Evolutionary conservation across 2,888 invertebrate genomes (phyloP).

Genomic region (Diarsia dahlii): DNA sequence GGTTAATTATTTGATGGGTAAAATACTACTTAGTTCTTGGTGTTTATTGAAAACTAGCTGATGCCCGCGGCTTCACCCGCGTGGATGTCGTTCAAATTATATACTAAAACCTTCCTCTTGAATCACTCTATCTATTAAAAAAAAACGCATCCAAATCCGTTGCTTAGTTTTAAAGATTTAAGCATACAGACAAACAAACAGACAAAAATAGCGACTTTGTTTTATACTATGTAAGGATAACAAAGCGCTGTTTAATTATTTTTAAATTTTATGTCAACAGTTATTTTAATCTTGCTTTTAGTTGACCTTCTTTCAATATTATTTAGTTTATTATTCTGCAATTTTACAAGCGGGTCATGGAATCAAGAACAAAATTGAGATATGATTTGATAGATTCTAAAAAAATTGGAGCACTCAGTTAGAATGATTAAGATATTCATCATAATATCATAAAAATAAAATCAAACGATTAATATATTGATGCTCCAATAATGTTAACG

Average conservation of each 20-base stretch:
- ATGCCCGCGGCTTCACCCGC: too few species aligned
- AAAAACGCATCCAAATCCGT: too few species aligned
- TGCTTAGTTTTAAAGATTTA: too few species aligned
- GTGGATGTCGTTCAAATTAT: too few species aligned
- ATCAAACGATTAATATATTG: slow-evolving; percentile 14
- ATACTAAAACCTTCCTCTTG: too few species aligned
- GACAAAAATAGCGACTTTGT: too few species aligned
- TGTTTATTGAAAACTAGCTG: neutral
- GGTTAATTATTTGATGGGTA: neutral
- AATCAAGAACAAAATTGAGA: slow-evolving; percentile 14
- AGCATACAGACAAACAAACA: too few species aligned
- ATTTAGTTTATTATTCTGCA: neutral
- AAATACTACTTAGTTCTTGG: neutral
- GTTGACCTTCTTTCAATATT: neutral
- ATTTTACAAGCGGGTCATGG: slow-evolving; percentile 12
- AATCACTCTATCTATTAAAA: too few species aligned
- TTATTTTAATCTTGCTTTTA: neutral
- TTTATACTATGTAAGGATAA: too few species aligned
- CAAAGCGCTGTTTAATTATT: too few species aligned
- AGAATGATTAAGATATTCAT: slow-evolving; percentile 16
- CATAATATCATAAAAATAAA: neutral
- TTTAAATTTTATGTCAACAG: neutral
- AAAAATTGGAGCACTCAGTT: neutral
- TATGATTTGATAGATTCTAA: neutral
- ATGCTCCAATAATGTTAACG: slow-evolving; percentile 27